These are phyloP conservation scores for Alligator sinensis DNA, from an alignment of 2,113 vertebrate species.

Conservation along the genomic window DNA sequence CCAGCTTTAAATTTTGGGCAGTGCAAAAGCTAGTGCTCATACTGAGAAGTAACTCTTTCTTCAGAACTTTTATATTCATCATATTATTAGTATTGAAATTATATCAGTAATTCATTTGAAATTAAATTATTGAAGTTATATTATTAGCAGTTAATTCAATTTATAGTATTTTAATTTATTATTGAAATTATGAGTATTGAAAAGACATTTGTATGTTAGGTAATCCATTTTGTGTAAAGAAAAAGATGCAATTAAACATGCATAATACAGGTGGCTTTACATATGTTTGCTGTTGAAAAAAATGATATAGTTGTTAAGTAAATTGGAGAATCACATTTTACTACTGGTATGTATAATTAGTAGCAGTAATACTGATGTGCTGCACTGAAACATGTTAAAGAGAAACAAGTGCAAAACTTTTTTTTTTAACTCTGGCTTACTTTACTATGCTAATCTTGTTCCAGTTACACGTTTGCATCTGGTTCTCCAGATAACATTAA, in stretches of 20 bases:
- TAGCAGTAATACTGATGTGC: not conserved
- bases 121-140: too few species aligned
- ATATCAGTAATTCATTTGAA: too few species aligned
- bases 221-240: not conserved
- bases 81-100: not conserved
- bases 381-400: not conserved
- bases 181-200: too few species aligned
- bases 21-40: not conserved
- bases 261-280: not conserved
- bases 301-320: not conserved
- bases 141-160: too few species aligned
- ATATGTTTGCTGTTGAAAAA: not conserved
- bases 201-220: not conserved
- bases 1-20: not conserved
- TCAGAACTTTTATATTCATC: not conserved
- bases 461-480: constrained; percentile 96
- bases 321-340: not conserved
- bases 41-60: not conserved
- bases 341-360: not conserved
- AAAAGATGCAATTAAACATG: not conserved
- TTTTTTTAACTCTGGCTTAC: constrained; percentile 1
- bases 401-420: not conserved
- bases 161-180: too few species aligned
- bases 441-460: constrained; percentile 42
- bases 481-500: constrained; percentile 99